Evolutionary conservation across 2,888 invertebrate genomes (phyloP), one percentile per base, ranked within the genome.

Genomic region (Eueremaeus valkanovi): DNA sequence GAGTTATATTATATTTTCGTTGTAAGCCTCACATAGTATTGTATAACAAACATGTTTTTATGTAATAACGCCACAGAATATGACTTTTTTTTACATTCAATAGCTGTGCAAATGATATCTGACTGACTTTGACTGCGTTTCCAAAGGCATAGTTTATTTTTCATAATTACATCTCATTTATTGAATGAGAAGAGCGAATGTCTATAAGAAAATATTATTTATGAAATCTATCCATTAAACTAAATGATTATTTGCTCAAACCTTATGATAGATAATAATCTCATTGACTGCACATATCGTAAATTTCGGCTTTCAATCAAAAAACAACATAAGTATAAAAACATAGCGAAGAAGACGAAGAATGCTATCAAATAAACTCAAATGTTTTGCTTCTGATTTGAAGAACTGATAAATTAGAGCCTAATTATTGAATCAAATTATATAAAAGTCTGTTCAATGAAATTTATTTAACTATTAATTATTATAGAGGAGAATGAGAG

Each of bases 51-150:
- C 40, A 68, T 36, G 36, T 58, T 58, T 58, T 58, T 40, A 40
- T 68, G 24, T 40, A 68, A 68, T 68, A 68, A 68, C 40, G 40
- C 13, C 21, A 68, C 29, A 63, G 18, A 63, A 27, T 63, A 63
- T 63, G 63, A 16, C 63, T 63, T 31, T n/a, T n/a, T n/a, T n/a
- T n/a, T 18, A 63, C 8, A 51, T 63, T 33, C 29, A 63, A 63
- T 63, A 33, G n/a, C 55, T 55, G 55, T 33, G 36, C 33, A 63
- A 63, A 63, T 63, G 63, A 63, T 63, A 63, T 63, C 63, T 63
- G 63, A 33, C 1, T 24, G 13, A 27, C 3, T 3, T 16, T 24
- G 29, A 11, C 24, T 58, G 6, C 11, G 58, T 40, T 40, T 11
- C 40, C n/a, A 27, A 55, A 24, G 36, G 33, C 63, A 63, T 63